These are phyloP conservation scores for Tanytarsus gracilentus DNA, from an alignment of 2,888 invertebrate genomes.

Conservation along the genomic window DNA sequence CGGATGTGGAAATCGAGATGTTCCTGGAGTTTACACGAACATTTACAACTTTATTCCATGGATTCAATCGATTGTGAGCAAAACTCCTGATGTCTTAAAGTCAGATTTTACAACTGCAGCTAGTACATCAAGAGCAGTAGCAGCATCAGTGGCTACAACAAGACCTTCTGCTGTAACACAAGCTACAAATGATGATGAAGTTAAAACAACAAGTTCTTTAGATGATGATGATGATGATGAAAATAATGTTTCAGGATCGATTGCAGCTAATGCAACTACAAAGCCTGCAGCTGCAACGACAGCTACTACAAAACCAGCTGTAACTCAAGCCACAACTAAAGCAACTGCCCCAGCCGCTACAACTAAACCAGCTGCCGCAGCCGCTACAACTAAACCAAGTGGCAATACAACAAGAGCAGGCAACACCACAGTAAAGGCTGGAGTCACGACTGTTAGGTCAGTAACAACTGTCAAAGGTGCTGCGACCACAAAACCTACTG, in stretches of 20 bases:
- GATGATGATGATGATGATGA: no score
- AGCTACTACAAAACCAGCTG: not conserved
- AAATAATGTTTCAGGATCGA: no score
- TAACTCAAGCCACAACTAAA: not conserved
- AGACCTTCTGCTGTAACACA: no score
- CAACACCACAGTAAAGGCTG: not conserved
- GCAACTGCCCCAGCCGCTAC: not conserved
- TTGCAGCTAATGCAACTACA: no score
- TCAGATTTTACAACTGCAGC: not conserved
- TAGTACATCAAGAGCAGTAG: not conserved
- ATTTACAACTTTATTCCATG: not conserved
- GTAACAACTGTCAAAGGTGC: not conserved
- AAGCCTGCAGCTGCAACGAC: not conserved
- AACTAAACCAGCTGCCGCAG: not conserved
- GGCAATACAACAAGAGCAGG: no score
- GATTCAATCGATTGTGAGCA: not conserved
- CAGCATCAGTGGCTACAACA: no score
- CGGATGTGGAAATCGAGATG: not conserved
- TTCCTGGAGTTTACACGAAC: not conserved
- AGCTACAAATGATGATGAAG: no score
- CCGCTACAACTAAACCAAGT: not conserved
- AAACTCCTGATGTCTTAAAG: not conserved
- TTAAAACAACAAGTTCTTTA: no score
- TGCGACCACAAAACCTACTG: not conserved
- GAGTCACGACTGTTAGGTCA: not conserved